Conservation (phyloP, 2,797 vertebrate species). For the Gastrophryne carolinensis region DNA sequence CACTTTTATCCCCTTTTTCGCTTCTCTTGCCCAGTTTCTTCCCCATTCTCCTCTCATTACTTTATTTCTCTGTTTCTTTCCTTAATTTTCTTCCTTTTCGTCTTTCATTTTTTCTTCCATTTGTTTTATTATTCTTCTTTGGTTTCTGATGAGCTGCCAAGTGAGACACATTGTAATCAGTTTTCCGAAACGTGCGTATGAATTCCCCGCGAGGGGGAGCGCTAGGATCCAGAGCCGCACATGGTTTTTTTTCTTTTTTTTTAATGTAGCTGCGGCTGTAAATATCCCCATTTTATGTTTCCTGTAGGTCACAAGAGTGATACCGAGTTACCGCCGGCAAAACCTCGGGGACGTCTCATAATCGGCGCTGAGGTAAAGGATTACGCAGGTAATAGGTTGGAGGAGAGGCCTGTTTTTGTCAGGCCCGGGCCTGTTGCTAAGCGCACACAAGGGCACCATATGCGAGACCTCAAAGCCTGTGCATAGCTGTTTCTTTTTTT, state of each 20-base stretch:
- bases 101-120: no score
- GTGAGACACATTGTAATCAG: conserved; percentile 43
- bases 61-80: background rate
- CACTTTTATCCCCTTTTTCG: no score
- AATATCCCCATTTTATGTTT: conserved; percentile 63
- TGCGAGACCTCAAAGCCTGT: conserved; percentile 51
- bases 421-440: conserved; percentile 17
- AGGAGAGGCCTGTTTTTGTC: conserved; percentile 37
- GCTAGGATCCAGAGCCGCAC: conserved; percentile 59
- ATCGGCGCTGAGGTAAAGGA: conserved; percentile 70
- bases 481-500: no score
- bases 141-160: background rate
- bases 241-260: conserved; percentile 65
- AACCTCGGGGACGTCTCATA: conserved; percentile 70
- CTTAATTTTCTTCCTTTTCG: no score
- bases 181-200: conserved; percentile 56
- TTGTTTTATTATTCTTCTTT: background rate
- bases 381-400: conserved; percentile 59
- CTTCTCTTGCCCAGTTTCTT: no score
- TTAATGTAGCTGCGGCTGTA: conserved; percentile 63
- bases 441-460: conserved; percentile 51
- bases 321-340: conserved; percentile 68
- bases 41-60: no score
- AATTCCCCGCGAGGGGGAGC: conserved; percentile 54
- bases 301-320: conserved; percentile 73